phyloP scores from a whole-genome alignment of 2,888 invertebrate species.

The Drosophila fulvimacula region DNA sequence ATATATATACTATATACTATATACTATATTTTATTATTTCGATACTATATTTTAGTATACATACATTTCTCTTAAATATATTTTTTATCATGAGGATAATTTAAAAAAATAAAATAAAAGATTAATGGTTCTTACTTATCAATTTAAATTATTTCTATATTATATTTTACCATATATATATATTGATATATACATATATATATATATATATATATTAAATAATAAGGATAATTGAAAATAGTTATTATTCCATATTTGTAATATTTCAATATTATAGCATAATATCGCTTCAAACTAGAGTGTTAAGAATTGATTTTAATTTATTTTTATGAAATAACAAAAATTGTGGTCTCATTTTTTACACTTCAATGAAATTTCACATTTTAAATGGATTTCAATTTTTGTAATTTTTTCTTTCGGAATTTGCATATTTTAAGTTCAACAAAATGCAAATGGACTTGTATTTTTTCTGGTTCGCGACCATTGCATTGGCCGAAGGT shows the following conservation, averaged over 20 bases:
- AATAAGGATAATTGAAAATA: too few relatives aligned
- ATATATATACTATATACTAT: too few relatives aligned
- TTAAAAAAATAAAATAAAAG: too few relatives aligned
- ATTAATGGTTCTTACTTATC: neutral
- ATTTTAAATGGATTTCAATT: slow-evolving; percentile 26
- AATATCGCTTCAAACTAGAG: neutral
- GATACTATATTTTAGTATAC: too few relatives aligned
- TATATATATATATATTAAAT: too few relatives aligned
- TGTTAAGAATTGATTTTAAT: neutral
- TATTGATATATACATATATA: too few relatives aligned
- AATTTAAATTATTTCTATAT: neutral
- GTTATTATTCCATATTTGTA: too few relatives aligned
- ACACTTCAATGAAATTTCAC: slow-evolving; percentile 6
- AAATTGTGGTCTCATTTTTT: neutral
- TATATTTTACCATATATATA: neutral
- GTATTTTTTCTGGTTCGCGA: slow-evolving; percentile 3
- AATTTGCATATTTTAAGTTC: slow-evolving; percentile 32
- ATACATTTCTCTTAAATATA: too few relatives aligned
- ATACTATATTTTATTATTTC: too few relatives aligned
- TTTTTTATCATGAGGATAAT: too few relatives aligned
- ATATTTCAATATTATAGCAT: neutral
- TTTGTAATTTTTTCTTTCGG: slow-evolving; percentile 1
- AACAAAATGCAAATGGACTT: slow-evolving; percentile 14
- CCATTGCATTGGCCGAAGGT: slow-evolving; percentile 19
- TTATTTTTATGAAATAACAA: neutral